These are phyloP conservation scores for Adelognathus sp. DNA, from an alignment of 2,888 invertebrate genomes.

Conservation along the genomic window DNA sequence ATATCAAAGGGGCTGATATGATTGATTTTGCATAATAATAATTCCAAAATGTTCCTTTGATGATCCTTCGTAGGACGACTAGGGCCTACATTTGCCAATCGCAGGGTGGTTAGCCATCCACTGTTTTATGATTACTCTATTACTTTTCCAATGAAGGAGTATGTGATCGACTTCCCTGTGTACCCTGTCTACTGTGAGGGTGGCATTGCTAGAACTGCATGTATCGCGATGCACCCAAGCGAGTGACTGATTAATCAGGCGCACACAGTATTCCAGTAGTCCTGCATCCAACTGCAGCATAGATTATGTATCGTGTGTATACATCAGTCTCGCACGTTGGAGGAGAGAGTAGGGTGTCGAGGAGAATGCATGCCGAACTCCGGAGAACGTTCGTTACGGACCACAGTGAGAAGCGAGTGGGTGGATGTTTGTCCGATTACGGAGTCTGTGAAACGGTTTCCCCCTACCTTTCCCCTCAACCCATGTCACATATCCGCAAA, in stretches of 20 bases:
- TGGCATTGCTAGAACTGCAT: constrained; percentile 53
- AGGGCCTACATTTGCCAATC: not conserved
- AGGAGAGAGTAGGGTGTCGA: constrained; percentile 29
- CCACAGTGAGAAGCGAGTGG: constrained; percentile 33
- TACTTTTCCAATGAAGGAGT: not conserved
- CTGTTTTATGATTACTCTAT: not conserved
- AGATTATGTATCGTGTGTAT: constrained; percentile 8
- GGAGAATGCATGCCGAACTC: constrained; percentile 17
- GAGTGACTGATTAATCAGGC: constrained; percentile 61
- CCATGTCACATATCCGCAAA: constrained; percentile 5
- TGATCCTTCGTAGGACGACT: not conserved
- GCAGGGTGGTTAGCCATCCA: not conserved
- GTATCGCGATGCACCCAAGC: constrained; percentile 57
- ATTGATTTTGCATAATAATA: no score
- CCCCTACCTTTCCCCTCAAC: not conserved
- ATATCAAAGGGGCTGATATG: no score
- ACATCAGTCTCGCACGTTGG: constrained; percentile 34
- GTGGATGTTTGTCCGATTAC: constrained; percentile 49
- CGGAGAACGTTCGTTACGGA: constrained; percentile 49
- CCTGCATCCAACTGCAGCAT: not conserved
- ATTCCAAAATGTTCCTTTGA: no score
- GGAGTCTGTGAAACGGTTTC: constrained; percentile 38
- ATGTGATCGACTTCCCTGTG: constrained; percentile 31
- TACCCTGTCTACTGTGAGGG: constrained; percentile 23
- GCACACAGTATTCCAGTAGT: constrained; percentile 17